These are phyloP conservation scores for Epiblema foenella DNA, from an alignment of 2,888 invertebrate genomes.

Conservation along the genomic window DNA sequence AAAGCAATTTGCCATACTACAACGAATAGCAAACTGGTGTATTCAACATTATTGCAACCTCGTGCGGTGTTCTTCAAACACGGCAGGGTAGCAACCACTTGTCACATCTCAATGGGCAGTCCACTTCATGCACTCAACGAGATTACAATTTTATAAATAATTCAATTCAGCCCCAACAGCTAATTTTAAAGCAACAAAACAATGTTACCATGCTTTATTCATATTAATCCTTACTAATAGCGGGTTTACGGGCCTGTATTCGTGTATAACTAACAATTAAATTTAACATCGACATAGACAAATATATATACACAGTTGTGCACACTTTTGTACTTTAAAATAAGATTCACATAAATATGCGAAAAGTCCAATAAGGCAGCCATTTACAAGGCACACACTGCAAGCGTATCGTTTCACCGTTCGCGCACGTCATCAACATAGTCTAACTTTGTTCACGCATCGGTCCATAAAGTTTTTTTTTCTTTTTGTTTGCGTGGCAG, in stretches of 20 bases:
- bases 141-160: slow-evolving; percentile 69
- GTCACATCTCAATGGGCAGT: slow-evolving; percentile 62
- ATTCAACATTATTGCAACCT: slow-evolving; percentile 63
- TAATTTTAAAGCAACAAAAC: slow-evolving; percentile 31
- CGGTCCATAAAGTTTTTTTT: slow-evolving; percentile 94
- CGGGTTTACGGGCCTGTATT: slow-evolving; percentile 33
- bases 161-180: slow-evolving; percentile 33
- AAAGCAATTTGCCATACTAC: slow-evolving; percentile 78
- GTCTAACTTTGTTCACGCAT: slow-evolving; percentile 93
- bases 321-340: slow-evolving; percentile 82
- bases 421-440: slow-evolving; percentile 83
- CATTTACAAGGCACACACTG: slow-evolving; percentile 76
- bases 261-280: slow-evolving; percentile 46
- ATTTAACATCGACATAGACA: slow-evolving; percentile 73
- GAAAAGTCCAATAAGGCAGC: slow-evolving; percentile 76
- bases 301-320: slow-evolving; percentile 81
- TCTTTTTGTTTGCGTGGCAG: slow-evolving; percentile 86
- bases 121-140: slow-evolving; percentile 77
- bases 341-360: slow-evolving; percentile 75
- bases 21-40: slow-evolving; percentile 76
- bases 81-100: slow-evolving; percentile 70
- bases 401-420: slow-evolving; percentile 58
- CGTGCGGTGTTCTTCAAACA: slow-evolving; percentile 77
- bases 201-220: slow-evolving; percentile 19
- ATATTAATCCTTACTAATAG: slow-evolving; percentile 25